A percentile compares a stretch with the other conserved stretches of the same genome.
Evolutionary conservation across 2,888 invertebrate species (phyloP).

Genomic region (Minunthozetes semirufus): DNA sequence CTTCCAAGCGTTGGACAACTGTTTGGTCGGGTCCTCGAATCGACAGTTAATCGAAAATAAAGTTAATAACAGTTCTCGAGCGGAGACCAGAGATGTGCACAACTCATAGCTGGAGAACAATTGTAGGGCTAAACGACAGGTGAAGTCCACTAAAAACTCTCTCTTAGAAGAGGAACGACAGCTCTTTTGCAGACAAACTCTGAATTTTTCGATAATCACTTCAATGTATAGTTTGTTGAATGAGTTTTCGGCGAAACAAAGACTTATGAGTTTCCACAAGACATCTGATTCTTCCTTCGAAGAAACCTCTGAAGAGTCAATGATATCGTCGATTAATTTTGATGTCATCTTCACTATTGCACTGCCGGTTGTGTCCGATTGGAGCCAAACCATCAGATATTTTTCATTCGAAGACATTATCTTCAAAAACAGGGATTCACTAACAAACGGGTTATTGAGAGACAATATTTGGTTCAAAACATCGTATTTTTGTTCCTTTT

Average conservation of each 20-base stretch:
- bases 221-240: constrained; percentile 1
- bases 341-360: neutral
- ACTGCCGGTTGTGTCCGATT: neutral
- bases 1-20: constrained; percentile 14
- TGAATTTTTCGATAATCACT: constrained; percentile 5
- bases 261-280: constrained; percentile 10
- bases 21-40: neutral
- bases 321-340: neutral
- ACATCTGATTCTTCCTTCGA: neutral
- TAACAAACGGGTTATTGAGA: neutral
- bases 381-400: neutral
- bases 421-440: neutral
- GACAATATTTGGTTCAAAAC: neutral
- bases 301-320: neutral
- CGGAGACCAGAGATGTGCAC: constrained; percentile 3
- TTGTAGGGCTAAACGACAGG: constrained; percentile 4
- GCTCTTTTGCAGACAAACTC: neutral
- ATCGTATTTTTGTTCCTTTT: neutral
- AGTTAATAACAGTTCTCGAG: neutral
- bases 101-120: constrained; percentile 21
- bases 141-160: constrained; percentile 1
- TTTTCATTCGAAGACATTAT: neutral
- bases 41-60: neutral
- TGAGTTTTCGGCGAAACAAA: constrained; percentile 1
- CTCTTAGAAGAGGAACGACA: neutral